Evolutionary conservation across 2,888 invertebrate species (phyloP).

Genomic region (Ormyrus labotus): DNA sequence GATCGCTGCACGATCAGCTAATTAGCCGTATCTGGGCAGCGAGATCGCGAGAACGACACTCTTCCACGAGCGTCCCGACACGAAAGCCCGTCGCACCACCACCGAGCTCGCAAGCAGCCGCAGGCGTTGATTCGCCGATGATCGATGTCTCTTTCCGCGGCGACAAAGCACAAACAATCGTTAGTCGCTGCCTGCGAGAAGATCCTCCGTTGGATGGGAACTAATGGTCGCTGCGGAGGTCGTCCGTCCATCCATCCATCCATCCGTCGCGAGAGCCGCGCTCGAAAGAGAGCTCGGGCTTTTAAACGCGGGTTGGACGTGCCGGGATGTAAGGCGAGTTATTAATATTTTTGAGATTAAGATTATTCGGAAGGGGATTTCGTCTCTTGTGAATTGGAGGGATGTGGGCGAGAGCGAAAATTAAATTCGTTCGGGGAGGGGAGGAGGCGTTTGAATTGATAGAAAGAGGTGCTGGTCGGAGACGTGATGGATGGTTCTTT

Average conservation of each 20-base stretch:
- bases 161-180: slow-evolving; percentile 59
- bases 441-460: too few relatives aligned
- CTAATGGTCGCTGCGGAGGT: slow-evolving; percentile 65
- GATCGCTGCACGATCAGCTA: slow-evolving; percentile 43
- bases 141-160: slow-evolving; percentile 46
- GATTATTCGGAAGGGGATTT: too few relatives aligned
- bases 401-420: too few relatives aligned
- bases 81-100: background rate
- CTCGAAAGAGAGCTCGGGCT: too few relatives aligned
- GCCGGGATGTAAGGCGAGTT: too few relatives aligned
- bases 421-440: too few relatives aligned
- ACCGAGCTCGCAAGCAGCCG: background rate
- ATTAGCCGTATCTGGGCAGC: slow-evolving; percentile 29
- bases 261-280: too few relatives aligned
- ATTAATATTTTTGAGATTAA: too few relatives aligned
- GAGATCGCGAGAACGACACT: slow-evolving; percentile 7
- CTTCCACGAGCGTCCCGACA: background rate
- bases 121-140: slow-evolving; percentile 27
- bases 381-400: too few relatives aligned
- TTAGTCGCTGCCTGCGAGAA: slow-evolving; percentile 47
- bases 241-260: slow-evolving; percentile 66
- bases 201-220: slow-evolving; percentile 61
- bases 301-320: too few relatives aligned
- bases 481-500: too few relatives aligned
- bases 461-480: too few relatives aligned